phyloP scores from a whole-genome alignment of 2,888 invertebrate genomes.

The Dolomedes plantarius region DNA sequence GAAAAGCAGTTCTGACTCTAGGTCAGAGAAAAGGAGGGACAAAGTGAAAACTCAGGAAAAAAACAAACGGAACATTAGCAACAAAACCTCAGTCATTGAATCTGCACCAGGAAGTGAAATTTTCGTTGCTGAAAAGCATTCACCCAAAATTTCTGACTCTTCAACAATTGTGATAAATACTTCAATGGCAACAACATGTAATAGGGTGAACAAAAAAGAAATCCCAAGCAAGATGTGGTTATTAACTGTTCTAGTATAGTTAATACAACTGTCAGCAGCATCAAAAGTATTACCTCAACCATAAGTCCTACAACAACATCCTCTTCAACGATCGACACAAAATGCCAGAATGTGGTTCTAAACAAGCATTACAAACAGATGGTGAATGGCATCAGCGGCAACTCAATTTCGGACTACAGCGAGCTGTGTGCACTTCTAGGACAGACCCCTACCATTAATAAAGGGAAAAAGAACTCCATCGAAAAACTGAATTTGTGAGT shows the following conservation, averaged over 20 bases:
- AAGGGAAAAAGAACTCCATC: slow-evolving; percentile 34
- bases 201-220: slow-evolving; percentile 58
- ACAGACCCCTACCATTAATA: neutral
- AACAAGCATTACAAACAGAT: slow-evolving; percentile 54
- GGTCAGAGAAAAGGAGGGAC: slow-evolving; percentile 48
- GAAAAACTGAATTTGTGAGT: slow-evolving; percentile 61
- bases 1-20: slow-evolving; percentile 21
- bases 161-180: slow-evolving; percentile 29
- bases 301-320: slow-evolving; percentile 15
- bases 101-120: slow-evolving; percentile 26
- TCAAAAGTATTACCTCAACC: slow-evolving; percentile 27
- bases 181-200: slow-evolving; percentile 2
- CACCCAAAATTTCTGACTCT: slow-evolving; percentile 25
- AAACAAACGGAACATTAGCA: slow-evolving; percentile 40
- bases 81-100: slow-evolving; percentile 18
- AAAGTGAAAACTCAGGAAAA: slow-evolving; percentile 57
- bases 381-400: slow-evolving; percentile 45
- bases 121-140: slow-evolving; percentile 40
- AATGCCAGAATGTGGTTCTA: slow-evolving; percentile 36
- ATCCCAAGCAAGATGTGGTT: slow-evolving; percentile 49
- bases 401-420: slow-evolving; percentile 25
- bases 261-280: slow-evolving; percentile 28
- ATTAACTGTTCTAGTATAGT: slow-evolving; percentile 24
- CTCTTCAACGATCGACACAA: slow-evolving; percentile 28
- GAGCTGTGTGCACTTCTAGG: slow-evolving; percentile 39